Conservation (phyloP, 64 coral and sea anemone species). For the Actinia tenebrosa region DNA sequence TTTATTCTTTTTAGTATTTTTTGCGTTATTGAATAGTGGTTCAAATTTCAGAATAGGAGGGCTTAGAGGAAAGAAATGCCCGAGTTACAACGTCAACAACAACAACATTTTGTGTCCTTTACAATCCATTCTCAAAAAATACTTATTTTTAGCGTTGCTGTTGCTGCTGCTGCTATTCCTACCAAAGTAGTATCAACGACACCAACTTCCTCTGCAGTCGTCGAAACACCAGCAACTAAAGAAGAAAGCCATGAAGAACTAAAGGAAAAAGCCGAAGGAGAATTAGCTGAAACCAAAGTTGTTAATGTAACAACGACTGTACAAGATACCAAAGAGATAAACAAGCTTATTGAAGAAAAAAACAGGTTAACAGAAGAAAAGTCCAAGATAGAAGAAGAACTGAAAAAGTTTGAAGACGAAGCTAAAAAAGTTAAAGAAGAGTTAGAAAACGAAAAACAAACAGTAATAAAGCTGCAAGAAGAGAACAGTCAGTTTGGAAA, state of each 20-base stretch:
- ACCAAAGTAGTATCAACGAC: constrained; percentile 33
- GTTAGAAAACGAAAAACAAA: constrained; percentile 53
- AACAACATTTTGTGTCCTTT: neutral
- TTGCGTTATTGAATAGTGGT: too few relatives aligned
- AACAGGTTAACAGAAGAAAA: constrained; percentile 36
- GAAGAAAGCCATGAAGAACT: constrained; percentile 60
- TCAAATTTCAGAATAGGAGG: too few relatives aligned
- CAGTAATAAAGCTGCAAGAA: constrained; percentile 47
- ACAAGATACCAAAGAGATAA: constrained; percentile 55
- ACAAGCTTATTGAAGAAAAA: constrained; percentile 42
- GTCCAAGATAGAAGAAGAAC: constrained; percentile 42
- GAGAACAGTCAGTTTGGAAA: constrained; percentile 69
- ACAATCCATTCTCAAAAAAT: neutral
- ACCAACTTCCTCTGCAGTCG: constrained; percentile 17
- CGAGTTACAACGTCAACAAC: too few relatives aligned
- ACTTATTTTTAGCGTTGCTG: neutral
- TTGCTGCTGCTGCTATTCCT: neutral
- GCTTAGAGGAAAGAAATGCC: too few relatives aligned
- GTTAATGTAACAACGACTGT: constrained; percentile 50
- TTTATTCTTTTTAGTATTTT: too few relatives aligned
- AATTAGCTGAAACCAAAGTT: neutral
- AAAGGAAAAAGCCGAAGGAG: constrained; percentile 54
- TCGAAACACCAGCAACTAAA: constrained; percentile 33
- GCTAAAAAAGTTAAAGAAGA: constrained; percentile 41
- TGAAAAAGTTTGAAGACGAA: constrained; percentile 57